Evolutionary conservation across 2,888 invertebrate species (phyloP), one percentile per base, ranked within the genome.

Genomic region (Calameuta idolon): DNA sequence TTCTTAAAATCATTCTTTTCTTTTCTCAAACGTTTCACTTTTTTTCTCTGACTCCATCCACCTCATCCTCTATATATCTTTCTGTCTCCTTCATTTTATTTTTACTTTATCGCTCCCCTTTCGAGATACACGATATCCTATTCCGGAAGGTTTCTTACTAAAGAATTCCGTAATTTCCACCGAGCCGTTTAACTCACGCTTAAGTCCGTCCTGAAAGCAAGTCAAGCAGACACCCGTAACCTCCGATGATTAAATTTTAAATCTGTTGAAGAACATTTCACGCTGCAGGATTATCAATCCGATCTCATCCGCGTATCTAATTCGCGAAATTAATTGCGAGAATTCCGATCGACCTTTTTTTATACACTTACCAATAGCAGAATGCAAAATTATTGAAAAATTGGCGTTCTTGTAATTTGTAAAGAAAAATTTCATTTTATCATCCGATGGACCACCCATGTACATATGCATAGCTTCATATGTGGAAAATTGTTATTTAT

Each of bases 81-180:
- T 55, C 55, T 23, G 9, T 23, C 55, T 55, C 75, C 75, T 69
- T 69, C 77, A 55, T 73, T 76, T 74, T 77, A 34, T 73, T 80
- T 81, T 81, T 76, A 83, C 80, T 83, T 81, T 79, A 83, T 83
- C 76, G 79, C 76, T 35, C 31, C 75, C 76, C 75, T 81, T 75
- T 74, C 71, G 31, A 34, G 71, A 12, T 71, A 71, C 15, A 71
- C 71, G 31, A 71, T 34, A 71, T 34, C 71, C 33, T 31, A 30
- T 71, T 34, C 71, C 71, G 71, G 2, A 31, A 71, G 71, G 23
- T 23, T 23, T 55, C 23, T 5, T 9, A 23, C 55, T 5, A 3
- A 55, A 55, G 9, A 55, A 23, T 23, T 15, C 0, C 23, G 23
- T 1, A 9, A 23, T 23, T 23, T 55, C 23, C 23, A 55, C 23